phyloP scores from a whole-genome alignment of 2,888 invertebrate genomes.

The Troilus luridus region DNA sequence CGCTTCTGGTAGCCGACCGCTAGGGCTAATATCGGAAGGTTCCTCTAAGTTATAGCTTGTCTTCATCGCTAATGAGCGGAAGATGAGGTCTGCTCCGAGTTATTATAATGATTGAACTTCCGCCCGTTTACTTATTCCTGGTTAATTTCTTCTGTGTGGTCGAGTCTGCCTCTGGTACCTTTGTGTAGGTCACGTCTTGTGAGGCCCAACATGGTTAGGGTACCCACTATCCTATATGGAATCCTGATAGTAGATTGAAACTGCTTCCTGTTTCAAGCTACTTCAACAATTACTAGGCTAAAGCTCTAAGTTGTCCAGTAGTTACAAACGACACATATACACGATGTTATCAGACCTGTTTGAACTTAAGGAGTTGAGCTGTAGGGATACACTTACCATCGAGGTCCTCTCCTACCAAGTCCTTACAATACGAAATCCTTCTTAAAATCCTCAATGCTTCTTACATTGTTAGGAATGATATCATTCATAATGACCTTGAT shows the following conservation, averaged over 20 bases:
- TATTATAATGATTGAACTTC: neutral
- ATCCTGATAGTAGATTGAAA: neutral
- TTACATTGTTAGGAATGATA: too few relatives aligned
- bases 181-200: neutral
- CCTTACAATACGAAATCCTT: too few relatives aligned
- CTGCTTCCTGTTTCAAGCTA: neutral
- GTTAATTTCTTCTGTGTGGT: neutral
- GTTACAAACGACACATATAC: too few relatives aligned
- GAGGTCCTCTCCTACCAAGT: too few relatives aligned
- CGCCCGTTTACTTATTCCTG: neutral
- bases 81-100: neutral
- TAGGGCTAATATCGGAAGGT: neutral
- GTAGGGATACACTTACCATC: too few relatives aligned
- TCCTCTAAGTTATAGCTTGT: neutral
- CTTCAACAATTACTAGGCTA: too few relatives aligned
- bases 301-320: too few relatives aligned
- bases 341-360: too few relatives aligned
- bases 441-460: too few relatives aligned
- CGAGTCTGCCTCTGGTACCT: neutral
- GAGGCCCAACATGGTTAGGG: neutral
- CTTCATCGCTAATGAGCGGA: neutral
- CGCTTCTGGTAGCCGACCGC: neutral
- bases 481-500: too few relatives aligned
- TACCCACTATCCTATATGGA: too few relatives aligned
- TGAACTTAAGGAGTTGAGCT: too few relatives aligned